Percentiles rank a stretch among this genome's conserved stretches.
Evolutionary conservation across 2,888 invertebrate genomes (phyloP).

Genomic region (Sphecodes monilicornis): DNA sequence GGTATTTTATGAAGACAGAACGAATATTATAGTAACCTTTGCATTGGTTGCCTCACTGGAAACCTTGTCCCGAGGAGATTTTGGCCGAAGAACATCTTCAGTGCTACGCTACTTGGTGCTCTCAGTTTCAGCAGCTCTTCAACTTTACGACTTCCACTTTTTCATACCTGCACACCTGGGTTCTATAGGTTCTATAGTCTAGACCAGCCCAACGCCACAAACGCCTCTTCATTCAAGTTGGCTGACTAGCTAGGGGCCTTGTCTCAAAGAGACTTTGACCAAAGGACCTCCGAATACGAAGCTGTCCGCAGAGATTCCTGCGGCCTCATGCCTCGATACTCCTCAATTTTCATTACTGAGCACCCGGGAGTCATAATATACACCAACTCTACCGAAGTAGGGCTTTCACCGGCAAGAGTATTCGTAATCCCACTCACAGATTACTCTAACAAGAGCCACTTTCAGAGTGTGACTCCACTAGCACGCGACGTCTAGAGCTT

Average conservation of each 20-base stretch:
- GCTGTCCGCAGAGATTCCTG: background rate
- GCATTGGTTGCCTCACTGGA: no score
- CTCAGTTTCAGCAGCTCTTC: background rate
- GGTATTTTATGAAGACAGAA: background rate
- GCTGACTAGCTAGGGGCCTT: background rate
- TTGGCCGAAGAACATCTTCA: background rate
- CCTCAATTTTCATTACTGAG: slow-evolving; percentile 1
- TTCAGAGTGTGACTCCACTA: background rate
- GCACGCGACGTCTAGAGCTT: background rate
- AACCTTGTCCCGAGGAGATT: background rate
- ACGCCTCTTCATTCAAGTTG: background rate
- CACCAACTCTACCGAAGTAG: background rate
- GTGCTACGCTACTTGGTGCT: background rate
- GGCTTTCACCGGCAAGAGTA: background rate
- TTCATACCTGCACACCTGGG: background rate
- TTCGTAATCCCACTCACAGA: background rate
- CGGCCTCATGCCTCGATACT: background rate
- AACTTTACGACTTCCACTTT: background rate
- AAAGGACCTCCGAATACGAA: background rate
- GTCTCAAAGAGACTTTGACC: background rate
- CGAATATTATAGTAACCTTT: background rate
- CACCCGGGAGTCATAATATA: slow-evolving; percentile 1
- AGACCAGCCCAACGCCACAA: background rate
- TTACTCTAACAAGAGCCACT: background rate
- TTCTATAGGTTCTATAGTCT: background rate